phyloP scores from a whole-genome alignment of 2,888 invertebrate genomes.

The Chromoteleia sp. region DNA sequence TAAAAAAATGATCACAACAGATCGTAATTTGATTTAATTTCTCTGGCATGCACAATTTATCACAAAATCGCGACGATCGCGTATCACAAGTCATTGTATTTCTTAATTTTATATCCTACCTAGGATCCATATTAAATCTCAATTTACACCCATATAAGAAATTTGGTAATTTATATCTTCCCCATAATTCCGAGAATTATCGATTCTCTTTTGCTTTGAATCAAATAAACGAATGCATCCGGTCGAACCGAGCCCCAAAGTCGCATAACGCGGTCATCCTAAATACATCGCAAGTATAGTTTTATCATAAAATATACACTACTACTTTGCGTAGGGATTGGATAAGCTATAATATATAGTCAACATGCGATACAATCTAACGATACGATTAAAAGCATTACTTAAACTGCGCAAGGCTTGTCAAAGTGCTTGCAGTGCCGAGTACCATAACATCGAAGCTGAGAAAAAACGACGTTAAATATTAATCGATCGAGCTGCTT shows the following conservation, averaged over 20 bases:
- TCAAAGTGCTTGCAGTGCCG: conserved; percentile 55
- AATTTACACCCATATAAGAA: conserved; percentile 10
- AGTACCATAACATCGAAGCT: conserved; percentile 46
- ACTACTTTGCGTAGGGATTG: conserved; percentile 47
- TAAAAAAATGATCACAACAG: conserved; percentile 4
- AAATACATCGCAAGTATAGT: conserved; percentile 37
- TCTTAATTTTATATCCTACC: conserved; percentile 58
- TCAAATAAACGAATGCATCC: conserved; percentile 12
- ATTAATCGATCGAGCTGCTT: conserved; percentile 25
- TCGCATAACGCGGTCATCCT: conserved; percentile 36
- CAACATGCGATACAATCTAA: conserved; percentile 53
- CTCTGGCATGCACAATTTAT: conserved; percentile 46
- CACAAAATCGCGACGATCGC: conserved; percentile 61
- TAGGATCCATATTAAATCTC: conserved; percentile 50
- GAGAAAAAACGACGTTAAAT: conserved; percentile 30
- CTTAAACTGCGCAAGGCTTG: conserved; percentile 50
- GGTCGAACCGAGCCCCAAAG: conserved; percentile 60
- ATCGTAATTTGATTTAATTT: conserved; percentile 30
- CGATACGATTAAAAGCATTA: conserved; percentile 61
- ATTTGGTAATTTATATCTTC: neutral
- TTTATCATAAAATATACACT: conserved; percentile 21
- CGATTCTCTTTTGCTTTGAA: neutral
- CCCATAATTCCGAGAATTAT: neutral
- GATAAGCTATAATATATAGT: conserved; percentile 48
- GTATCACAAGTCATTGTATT: conserved; percentile 54